Evolutionary conservation across 2,113 vertebrate genomes (phyloP).

Genomic region (Lophotis ruficrista): DNA sequence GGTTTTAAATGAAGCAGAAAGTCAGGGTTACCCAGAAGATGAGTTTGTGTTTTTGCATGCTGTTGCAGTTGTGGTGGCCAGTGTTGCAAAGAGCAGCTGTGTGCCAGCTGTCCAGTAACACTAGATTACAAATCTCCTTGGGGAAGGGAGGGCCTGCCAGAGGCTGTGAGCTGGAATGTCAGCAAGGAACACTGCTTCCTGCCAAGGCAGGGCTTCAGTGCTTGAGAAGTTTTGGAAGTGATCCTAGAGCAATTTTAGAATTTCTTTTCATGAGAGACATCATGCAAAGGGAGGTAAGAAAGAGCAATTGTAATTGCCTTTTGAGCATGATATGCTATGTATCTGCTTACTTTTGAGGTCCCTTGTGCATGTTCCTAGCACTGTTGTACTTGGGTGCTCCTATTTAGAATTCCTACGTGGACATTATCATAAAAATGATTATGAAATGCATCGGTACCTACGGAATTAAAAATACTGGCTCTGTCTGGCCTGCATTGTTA

Average conservation of each 20-base stretch:
- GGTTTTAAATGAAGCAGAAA: neutral
- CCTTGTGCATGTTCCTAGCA: neutral
- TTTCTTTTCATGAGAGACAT: neutral
- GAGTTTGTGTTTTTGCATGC: neutral
- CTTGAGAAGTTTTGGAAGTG: neutral
- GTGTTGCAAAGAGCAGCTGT: neutral
- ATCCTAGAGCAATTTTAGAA: neutral
- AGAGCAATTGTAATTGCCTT: neutral
- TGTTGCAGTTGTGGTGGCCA: neutral
- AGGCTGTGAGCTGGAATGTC: neutral
- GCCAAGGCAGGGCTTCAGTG: neutral
- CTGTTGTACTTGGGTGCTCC: neutral
- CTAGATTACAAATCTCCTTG: neutral
- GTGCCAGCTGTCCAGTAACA: neutral
- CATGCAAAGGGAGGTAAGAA: neutral
- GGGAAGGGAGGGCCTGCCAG: neutral
- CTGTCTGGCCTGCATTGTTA: neutral
- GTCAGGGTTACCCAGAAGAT: neutral
- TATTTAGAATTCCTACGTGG: neutral
- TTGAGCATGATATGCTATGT: rapidly evolving
- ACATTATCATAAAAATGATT: neutral
- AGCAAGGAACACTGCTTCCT: neutral
- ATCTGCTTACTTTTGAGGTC: neutral
- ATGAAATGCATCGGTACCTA: neutral
- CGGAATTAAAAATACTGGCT: neutral